Conservation (phyloP, 2,113 vertebrate genomes). For the Pelecanus crispus region DNA sequence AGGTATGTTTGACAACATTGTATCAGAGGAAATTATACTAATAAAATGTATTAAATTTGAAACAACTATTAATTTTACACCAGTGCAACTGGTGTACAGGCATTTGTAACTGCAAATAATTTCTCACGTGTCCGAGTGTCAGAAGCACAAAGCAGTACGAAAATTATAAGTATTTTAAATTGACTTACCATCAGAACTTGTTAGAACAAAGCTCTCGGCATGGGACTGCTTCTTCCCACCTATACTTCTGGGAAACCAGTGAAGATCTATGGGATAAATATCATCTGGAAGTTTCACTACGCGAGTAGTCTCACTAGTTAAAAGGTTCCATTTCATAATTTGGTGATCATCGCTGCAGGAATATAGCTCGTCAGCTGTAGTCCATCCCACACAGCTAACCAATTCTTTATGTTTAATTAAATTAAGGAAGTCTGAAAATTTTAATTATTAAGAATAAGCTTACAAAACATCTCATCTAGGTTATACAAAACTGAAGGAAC, state of each 20-base stretch:
- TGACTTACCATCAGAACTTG: slow-evolving; percentile 90
- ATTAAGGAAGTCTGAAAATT: slow-evolving; percentile 72
- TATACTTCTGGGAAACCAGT: slow-evolving; percentile 89
- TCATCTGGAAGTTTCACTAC: slow-evolving; percentile 86
- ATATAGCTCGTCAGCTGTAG: slow-evolving; percentile 90
- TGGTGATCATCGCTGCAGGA: slow-evolving; percentile 96
- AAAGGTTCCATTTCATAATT: slow-evolving; percentile 89
- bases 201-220: slow-evolving; percentile 89
- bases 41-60: background rate
- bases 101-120: background rate
- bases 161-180: background rate
- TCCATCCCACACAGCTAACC: slow-evolving; percentile 95
- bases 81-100: background rate
- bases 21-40: background rate
- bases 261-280: slow-evolving; percentile 88
- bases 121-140: background rate
- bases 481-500: background rate
- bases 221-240: slow-evolving; percentile 87
- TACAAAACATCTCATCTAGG: background rate
- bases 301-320: slow-evolving; percentile 81
- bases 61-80: background rate
- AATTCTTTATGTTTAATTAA: slow-evolving; percentile 84
- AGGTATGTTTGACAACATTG: background rate
- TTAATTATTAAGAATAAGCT: background rate
- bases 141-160: accelerated